Percentiles rank a stretch among this genome's conserved stretches.
Conservation (phyloP, 2,797 vertebrate genomes). For the Chelon labrosus region DNA sequence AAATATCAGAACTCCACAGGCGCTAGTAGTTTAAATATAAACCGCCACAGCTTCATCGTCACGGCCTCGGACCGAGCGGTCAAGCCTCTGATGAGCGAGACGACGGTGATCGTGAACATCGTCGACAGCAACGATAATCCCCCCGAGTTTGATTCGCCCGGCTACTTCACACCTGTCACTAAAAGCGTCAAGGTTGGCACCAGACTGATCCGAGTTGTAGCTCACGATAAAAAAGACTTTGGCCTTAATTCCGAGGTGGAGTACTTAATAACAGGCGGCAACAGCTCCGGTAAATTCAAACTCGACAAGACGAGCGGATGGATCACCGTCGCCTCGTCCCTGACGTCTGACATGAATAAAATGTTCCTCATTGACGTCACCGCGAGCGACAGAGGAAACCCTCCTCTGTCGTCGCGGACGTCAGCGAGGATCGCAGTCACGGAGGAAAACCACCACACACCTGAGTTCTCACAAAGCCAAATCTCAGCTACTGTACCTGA, state of each 20-base stretch:
- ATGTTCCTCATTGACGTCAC: constrained; percentile 88
- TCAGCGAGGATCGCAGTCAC: constrained; percentile 91
- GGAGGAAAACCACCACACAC: constrained; percentile 96
- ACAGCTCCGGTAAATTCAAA: constrained; percentile 89
- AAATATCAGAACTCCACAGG: constrained; percentile 92
- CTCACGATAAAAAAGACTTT: constrained; percentile 94
- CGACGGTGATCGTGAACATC: constrained; percentile 94
- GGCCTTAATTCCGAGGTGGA: constrained; percentile 95
- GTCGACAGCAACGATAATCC: constrained; percentile 97
- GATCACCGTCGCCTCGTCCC: constrained; percentile 91
- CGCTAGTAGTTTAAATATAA: constrained; percentile 90
- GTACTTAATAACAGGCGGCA: constrained; percentile 89
- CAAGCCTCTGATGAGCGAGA: constrained; percentile 94
- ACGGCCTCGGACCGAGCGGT: constrained; percentile 93
- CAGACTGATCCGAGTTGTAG: constrained; percentile 89
- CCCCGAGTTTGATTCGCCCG: constrained; percentile 86
- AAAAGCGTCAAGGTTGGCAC: constrained; percentile 95
- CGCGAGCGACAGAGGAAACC: constrained; percentile 94
- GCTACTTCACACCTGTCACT: constrained; percentile 95
- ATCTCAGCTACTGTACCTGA: constrained; percentile 91
- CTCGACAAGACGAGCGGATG: constrained; percentile 92
- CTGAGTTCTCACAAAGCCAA: constrained; percentile 96
- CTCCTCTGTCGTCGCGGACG: constrained; percentile 88
- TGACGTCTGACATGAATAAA: constrained; percentile 90
- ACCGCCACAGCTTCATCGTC: constrained; percentile 97